These are phyloP conservation scores for Mystacides longicornis DNA, from an alignment of 2,888 invertebrate species.

Conservation along the genomic window DNA sequence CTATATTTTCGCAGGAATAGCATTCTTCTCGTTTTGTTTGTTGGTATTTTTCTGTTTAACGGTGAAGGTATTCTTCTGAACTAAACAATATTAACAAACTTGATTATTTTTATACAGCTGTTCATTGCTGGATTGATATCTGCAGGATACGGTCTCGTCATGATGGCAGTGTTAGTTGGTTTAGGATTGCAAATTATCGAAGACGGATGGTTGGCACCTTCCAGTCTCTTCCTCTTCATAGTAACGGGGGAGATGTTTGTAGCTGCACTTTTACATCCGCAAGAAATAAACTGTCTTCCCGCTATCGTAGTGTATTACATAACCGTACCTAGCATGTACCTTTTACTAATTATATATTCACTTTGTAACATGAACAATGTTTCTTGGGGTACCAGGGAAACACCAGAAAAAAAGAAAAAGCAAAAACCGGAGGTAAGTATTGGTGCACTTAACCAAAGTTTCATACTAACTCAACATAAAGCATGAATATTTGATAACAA, in stretches of 20 bases:
- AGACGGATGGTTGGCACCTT: conserved; percentile 75
- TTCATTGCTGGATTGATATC: conserved; percentile 68
- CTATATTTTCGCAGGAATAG: no score
- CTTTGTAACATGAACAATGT: conserved; percentile 90
- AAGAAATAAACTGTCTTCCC: conserved; percentile 67
- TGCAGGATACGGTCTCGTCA: conserved; percentile 70
- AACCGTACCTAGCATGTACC: conserved; percentile 91
- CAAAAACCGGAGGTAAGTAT: conserved; percentile 9
- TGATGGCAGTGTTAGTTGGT: conserved; percentile 81
- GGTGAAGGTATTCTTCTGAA: not conserved
- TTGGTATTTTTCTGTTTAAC: no score
- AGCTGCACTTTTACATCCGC: conserved; percentile 67
- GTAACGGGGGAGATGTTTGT: conserved; percentile 61
- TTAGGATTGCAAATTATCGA: conserved; percentile 69
- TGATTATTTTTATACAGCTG: conserved; percentile 41
- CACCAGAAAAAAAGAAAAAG: conserved; percentile 40
- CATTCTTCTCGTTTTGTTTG: no score
- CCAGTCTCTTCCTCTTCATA: conserved; percentile 74
- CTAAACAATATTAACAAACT: not conserved
- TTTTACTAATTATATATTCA: conserved; percentile 85
- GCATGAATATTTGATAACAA: no score
- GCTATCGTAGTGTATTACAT: conserved; percentile 78
- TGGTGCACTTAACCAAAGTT: no score
- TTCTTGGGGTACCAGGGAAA: conserved; percentile 91
- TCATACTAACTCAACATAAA: no score